Evolutionary conservation across 2,113 vertebrate species (phyloP).

Genomic region (Nothobranchius kuhntae): DNA sequence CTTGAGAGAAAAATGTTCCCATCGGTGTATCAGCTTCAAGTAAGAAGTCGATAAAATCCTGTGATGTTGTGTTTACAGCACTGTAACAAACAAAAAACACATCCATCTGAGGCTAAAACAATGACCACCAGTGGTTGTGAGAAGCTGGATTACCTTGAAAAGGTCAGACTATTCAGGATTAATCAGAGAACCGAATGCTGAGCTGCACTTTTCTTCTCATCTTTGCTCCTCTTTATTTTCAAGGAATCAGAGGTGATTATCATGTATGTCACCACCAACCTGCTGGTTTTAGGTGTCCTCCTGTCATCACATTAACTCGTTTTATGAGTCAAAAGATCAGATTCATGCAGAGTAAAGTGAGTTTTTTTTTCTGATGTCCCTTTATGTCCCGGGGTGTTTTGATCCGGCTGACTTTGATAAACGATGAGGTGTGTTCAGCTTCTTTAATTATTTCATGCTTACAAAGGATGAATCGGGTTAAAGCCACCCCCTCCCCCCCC

Average conservation of each 20-base stretch:
- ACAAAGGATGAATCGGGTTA: not conserved
- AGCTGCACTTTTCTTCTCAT: slow-evolving; percentile 17
- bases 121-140: slow-evolving; percentile 39
- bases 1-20: slow-evolving; percentile 42
- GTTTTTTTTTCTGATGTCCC: slow-evolving; percentile 3
- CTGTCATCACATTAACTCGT: slow-evolving; percentile 9
- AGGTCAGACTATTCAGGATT: slow-evolving; percentile 21
- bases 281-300: slow-evolving; percentile 17
- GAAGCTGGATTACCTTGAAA: slow-evolving; percentile 24
- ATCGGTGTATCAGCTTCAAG: slow-evolving; percentile 32
- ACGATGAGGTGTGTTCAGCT: not conserved
- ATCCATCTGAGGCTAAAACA: slow-evolving; percentile 32
- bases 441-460: slow-evolving; percentile 3
- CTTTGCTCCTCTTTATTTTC: slow-evolving; percentile 25
- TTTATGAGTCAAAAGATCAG: slow-evolving; percentile 32
- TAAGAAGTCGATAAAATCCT: slow-evolving; percentile 35
- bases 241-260: slow-evolving; percentile 30
- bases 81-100: slow-evolving; percentile 19
- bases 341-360: slow-evolving; percentile 19
- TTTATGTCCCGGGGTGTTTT: slow-evolving; percentile 21
- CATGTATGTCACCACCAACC: slow-evolving; percentile 15
- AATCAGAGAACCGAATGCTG: slow-evolving; percentile 6
- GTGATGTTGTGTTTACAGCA: slow-evolving; percentile 35
- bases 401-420: slow-evolving; percentile 16
- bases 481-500: not conserved